Evolutionary conservation across 2,113 vertebrate genomes (phyloP).

Genomic region (Pseudorhombus dupliciocellatus): DNA sequence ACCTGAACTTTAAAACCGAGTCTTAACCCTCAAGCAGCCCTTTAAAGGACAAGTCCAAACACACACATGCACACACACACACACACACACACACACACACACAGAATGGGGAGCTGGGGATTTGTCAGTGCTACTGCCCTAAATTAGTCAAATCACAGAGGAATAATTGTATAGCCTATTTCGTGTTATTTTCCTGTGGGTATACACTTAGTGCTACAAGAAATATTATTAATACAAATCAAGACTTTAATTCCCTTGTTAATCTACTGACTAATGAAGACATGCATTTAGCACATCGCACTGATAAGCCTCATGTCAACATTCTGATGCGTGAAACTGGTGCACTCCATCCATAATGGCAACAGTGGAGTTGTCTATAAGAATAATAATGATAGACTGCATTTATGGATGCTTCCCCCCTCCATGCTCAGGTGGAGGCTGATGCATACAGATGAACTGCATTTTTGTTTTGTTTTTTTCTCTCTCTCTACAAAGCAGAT

Average conservation of each 20-base stretch:
- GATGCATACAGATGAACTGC: constrained; percentile 7
- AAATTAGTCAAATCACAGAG: not conserved
- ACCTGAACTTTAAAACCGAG: not conserved
- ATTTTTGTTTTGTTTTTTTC: constrained; percentile 3
- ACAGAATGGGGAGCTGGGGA: not conserved
- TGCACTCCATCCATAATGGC: not conserved
- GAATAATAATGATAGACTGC: not conserved
- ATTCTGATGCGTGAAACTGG: too few species aligned
- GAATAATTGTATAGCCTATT: not conserved
- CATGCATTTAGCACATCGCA: not conserved
- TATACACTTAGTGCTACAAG: not conserved
- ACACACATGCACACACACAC: not conserved
- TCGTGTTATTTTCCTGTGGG: not conserved
- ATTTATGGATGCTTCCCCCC: not conserved
- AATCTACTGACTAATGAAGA: constrained; percentile 1
- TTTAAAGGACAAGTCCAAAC: not conserved
- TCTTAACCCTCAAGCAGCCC: not conserved
- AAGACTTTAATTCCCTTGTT: not conserved
- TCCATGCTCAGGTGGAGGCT: constrained; percentile 20
- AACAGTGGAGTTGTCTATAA: not conserved
- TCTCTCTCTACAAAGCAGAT: constrained; percentile 30
- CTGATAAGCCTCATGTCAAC: not conserved
- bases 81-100: too few species aligned
- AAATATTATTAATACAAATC: constrained; percentile 1
- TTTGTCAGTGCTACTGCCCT: not conserved